These are phyloP conservation scores for Bothrops jararaca DNA, from an alignment of 2,113 vertebrate species.

Conservation along the genomic window DNA sequence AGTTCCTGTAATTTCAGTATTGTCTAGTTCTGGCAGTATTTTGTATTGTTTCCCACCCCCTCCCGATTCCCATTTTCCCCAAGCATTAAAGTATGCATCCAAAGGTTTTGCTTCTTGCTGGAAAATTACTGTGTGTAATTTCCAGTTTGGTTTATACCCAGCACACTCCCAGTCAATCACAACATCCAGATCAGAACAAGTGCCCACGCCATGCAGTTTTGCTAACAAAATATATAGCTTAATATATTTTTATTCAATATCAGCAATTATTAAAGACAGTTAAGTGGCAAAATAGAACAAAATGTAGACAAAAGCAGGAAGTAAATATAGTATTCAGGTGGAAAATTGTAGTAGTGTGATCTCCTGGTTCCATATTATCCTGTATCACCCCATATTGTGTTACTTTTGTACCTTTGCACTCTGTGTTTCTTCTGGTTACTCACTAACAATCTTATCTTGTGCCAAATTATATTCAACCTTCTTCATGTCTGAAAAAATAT, in stretches of 20 bases:
- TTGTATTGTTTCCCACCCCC: not conserved
- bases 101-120: not conserved
- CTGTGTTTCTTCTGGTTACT: not conserved
- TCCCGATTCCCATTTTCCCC: not conserved
- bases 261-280: not conserved
- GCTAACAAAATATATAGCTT: not conserved
- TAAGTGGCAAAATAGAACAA: not conserved
- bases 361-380: not conserved
- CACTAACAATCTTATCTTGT: not conserved
- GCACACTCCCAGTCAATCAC: not conserved
- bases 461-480: not conserved
- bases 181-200: not conserved
- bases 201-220: not conserved
- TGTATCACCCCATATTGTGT: not conserved
- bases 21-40: not conserved
- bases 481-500: not conserved
- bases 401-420: not conserved
- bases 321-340: not conserved
- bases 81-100: not conserved
- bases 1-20: not conserved
- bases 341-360: not conserved
- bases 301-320: not conserved
- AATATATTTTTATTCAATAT: not conserved
- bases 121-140: not conserved
- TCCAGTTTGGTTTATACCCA: not conserved